Evolutionary conservation across 2,113 vertebrate genomes (phyloP), one percentile per base, ranked within the genome.

Genomic region (Gallinago undulata): DNA sequence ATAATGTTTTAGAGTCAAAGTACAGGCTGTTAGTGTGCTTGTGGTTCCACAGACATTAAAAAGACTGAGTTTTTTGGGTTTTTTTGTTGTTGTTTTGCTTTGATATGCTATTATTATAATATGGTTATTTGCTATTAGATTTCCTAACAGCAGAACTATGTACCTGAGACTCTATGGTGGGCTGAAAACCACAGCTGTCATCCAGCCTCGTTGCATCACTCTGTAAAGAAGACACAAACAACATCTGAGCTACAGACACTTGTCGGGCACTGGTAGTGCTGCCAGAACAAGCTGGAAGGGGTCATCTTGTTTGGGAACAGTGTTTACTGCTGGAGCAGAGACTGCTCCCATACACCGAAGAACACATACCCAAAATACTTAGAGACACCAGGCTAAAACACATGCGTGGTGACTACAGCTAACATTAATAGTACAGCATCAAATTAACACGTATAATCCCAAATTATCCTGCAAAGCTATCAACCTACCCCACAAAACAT

Each of bases 111-210:
- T 88, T 64, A 57, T 88, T 63, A 33, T 5, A 47, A 59, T 21
- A 8, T 2, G 19, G 23, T 33, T 66, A 9, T 59, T 74, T 83
- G 37, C 48, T 41, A 22, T 3, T 35, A 69, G n/a, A 62, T n/a
- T 72, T 89, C 37, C 28, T 53, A 56, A 8, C 10, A 70, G 77
- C 39, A 75, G 70, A 30, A 63, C 37, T 12, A 57, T 66, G 3
- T 94, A 98, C 98, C 98, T 98, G 97, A 63, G 96, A 92, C 63
- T 98, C 97, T 55, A 96, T 3, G 3, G 78, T 70, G 62, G 75
- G 93, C 70, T 85, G 95, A 43, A 50, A 43, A 33, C 47, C 64
- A 50, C 81, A 87, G 87, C 56, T 93, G 45, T 86, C 93, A 73
- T 97, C 97, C 91, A 72, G 74, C 60, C 82, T 85, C 0, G n/a